phyloP scores from a whole-genome alignment of 2,113 vertebrate genomes.

The Irena cyanogastra region DNA sequence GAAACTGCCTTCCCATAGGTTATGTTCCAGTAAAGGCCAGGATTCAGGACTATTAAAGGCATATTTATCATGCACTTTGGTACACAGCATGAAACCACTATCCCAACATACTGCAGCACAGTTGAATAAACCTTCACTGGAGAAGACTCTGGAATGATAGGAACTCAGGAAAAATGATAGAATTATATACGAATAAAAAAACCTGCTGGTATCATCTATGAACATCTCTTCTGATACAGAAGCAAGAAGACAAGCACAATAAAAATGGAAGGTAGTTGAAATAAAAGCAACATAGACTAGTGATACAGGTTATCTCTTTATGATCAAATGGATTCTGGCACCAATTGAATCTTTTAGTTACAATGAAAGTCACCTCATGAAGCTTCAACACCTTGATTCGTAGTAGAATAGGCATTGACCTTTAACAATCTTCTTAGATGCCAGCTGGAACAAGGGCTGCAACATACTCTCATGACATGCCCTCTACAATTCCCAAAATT shows the following conservation, averaged over 20 bases:
- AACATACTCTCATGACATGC: background rate
- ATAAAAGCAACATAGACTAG: background rate
- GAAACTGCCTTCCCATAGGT: background rate
- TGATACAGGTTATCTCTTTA: background rate
- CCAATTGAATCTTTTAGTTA: background rate
- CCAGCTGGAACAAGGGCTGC: background rate
- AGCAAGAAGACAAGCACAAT: background rate
- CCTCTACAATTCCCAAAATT: background rate
- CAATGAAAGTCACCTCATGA: background rate
- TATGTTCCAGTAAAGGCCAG: background rate
- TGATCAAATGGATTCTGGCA: background rate
- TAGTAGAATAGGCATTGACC: background rate
- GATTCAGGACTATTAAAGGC: background rate
- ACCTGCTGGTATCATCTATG: background rate
- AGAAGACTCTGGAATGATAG: background rate
- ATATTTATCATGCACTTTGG: background rate
- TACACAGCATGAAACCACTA: background rate
- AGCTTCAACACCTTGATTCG: background rate
- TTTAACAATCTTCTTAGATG: background rate
- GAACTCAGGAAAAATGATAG: background rate
- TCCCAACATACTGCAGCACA: background rate
- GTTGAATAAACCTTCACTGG: background rate
- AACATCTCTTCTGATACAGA: background rate
- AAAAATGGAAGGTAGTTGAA: background rate
- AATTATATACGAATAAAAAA: background rate